phyloP scores from a whole-genome alignment of 1,140 invertebrate species.

The Cyclargus thomasi region DNA sequence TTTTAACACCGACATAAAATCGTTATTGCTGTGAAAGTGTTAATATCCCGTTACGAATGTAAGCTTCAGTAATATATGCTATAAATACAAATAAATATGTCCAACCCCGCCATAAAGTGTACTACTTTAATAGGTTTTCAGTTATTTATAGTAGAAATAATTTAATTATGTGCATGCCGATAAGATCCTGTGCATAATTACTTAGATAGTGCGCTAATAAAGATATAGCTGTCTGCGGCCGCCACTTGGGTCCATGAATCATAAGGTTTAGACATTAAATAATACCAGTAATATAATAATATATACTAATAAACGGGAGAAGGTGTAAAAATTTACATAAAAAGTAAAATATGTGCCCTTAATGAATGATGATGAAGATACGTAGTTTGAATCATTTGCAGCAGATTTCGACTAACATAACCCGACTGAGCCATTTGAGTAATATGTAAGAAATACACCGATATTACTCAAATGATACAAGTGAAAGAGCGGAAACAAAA shows the following conservation, averaged over 20 bases:
- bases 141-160: constrained; percentile 4
- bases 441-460: no score
- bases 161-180: constrained; percentile 10
- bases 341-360: no score
- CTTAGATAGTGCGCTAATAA: constrained; percentile 19
- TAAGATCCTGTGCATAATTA: background rate
- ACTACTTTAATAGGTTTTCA: background rate
- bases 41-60: constrained; percentile 1
- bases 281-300: background rate
- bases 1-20: constrained; percentile 1
- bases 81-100: constrained; percentile 4
- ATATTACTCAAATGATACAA: no score
- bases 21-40: background rate
- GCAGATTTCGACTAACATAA: no score
- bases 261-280: background rate
- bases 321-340: no score
- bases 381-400: no score
- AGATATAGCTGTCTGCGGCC: background rate
- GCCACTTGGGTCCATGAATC: background rate
- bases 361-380: no score
- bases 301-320: no score
- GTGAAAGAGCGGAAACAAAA: no score
- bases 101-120: background rate
- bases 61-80: background rate
- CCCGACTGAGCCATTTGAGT: no score